Evolutionary conservation across 2,113 vertebrate genomes (phyloP), one percentile per base, ranked within the genome.

Genomic region (Gobius niger): DNA sequence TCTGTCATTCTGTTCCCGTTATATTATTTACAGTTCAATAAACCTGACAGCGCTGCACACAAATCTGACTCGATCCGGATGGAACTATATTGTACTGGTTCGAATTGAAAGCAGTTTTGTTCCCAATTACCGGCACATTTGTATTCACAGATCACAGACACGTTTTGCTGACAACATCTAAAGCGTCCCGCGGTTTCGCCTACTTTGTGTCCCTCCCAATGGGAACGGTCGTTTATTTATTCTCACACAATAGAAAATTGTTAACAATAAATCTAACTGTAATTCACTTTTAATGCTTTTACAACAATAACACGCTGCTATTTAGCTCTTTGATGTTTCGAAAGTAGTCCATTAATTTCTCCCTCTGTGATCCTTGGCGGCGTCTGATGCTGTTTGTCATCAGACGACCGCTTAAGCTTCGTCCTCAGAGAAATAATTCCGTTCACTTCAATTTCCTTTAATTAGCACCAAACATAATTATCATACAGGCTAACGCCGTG

Each of bases 381-480:
- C 61, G 54, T 82, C 75, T 68, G 68, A 79, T 76, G 51, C 57
- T 80, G 78, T 82, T 89, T 89, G 76, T 88, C 78, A 85, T 85
- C 82, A 88, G 65, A 79, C 77, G 77, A 83, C 69, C 68, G 79
- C 83, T 79, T 82, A 72, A 82, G 77, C 56, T 77, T 64, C 46
- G 75, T 85, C 88, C 84, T 80, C 71, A 1, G 83, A 90, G 83
- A 86, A 87, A 86, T 83, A 70, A 78, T 85, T 80, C 76, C 60
- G 82, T 87, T 90, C 84, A 81, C 68, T 89, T 81, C 73, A 68
- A 75, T 85, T 89, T 85, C 65, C 80, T 86, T 89, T 87, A 90
- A 91, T 91, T 89, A 89, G 76, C 82, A 67, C 65, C 73, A 86
- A 83, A 88, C 82, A 86, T 82, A 64, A 84, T 79, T 91, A 69